Evolutionary conservation across 2,113 vertebrate genomes (phyloP).

Genomic region (Panthera uncia): DNA sequence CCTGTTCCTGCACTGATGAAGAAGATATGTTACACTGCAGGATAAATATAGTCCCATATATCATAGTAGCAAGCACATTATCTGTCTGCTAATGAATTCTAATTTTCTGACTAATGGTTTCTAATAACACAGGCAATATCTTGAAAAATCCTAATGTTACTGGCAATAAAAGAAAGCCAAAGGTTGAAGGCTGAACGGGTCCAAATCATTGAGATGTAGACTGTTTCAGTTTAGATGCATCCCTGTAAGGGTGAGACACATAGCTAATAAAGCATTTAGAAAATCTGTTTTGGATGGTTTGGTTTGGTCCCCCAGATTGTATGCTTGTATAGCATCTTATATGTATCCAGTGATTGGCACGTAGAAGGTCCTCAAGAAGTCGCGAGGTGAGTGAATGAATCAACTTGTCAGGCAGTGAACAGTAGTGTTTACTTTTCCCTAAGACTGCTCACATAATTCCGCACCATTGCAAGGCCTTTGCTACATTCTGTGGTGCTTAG

Average conservation of each 20-base stretch:
- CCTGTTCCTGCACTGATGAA: constrained; percentile 67
- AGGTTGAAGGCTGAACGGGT: constrained; percentile 33
- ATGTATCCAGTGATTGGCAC: background rate
- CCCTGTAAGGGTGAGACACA: background rate
- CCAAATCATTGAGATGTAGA: background rate
- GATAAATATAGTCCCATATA: constrained; percentile 11
- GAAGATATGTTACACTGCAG: constrained; percentile 60
- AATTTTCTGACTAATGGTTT: constrained; percentile 55
- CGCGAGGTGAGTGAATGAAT: background rate
- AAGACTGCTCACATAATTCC: constrained; percentile 1
- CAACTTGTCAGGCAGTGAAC: background rate
- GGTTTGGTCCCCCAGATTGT: background rate
- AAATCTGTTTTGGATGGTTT: background rate
- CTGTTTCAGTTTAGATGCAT: background rate
- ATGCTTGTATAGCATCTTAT: background rate
- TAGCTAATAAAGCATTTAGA: background rate
- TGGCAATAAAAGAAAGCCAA: constrained; percentile 44
- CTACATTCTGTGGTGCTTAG: background rate
- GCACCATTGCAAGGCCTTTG: background rate
- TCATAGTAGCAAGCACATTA: constrained; percentile 2
- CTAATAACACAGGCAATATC: constrained; percentile 31
- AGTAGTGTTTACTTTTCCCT: background rate
- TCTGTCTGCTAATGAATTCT: constrained; percentile 37
- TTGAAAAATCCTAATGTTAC: constrained; percentile 58
- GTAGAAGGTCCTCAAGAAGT: background rate